Evolutionary conservation across 2,113 vertebrate genomes (phyloP), one percentile per base, ranked within the genome.

Genomic region (Carassius gibelio): DNA sequence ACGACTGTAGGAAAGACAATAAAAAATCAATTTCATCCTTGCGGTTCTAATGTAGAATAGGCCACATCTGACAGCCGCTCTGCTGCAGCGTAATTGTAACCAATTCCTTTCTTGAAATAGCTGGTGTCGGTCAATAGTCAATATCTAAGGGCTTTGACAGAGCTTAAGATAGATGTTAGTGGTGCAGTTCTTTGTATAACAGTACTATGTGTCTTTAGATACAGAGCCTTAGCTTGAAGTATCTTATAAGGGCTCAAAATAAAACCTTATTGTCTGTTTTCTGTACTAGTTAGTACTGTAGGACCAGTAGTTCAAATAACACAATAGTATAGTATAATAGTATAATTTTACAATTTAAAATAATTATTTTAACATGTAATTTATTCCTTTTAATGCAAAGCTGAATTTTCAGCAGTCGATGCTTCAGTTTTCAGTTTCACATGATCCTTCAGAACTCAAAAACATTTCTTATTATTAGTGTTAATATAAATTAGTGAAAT

Each of bases 1-100:
- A 57, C 7, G 8, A 23, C 79, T 71, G 74, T 19, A 36, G 45
- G 26, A 77, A 50, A 77, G 76, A 66, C 45, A 85, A 83, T 87
- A 82, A 74, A 81, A 85, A 85, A 52, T 84, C 71, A 57, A 77
- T 85, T 83, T 83, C 55, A 10, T n/a, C 78, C 48, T 45, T 82
- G 79, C 55, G 75, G n/a, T 81, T 48, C 61, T 74, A 81, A 74
- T 81, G 69, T 74, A 68, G 74, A 86, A 72, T 23, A 68, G 71
- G 15, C 77, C 42, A 66, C 55, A 55, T 71, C 66, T 86, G 84
- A 81, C 84, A 86, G 6, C 15, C 57, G 72, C 61, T 71, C 15
- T 77, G 62, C 77, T 81, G 75, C 4, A 30, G 23, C 1, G 72
- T 75, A 87, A 83, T 79, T 83, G 75, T 79, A 77, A 83, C 55